Evolutionary conservation across 2,888 invertebrate species (phyloP), one percentile per base, ranked within the genome.

Genomic region (Barypeithes pellucidus): DNA sequence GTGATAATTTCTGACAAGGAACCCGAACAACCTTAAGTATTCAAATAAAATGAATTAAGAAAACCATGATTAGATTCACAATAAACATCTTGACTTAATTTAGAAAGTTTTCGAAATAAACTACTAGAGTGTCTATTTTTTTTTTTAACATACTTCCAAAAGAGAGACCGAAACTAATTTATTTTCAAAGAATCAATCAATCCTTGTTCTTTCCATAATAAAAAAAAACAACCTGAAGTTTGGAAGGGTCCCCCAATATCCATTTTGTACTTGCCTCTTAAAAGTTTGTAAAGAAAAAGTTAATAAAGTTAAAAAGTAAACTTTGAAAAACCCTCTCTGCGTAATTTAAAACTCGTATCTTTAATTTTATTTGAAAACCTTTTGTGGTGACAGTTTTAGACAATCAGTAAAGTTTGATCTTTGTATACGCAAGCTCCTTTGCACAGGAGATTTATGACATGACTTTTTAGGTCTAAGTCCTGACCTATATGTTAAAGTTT

Each of bases 261-360:
- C 50, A 50, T 50, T 47, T 50, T 50, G 50, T 50, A 24, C 22
- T 50, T 50, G 24, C 24, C 50, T 50, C 50, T 24, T 50, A 50
- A 22, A 22, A 50, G 50, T 50, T 50, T 20, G 22, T 16, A 22
- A 24, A 50, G 50, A 50, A 24, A 50, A 50, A 24, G 50, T 50
- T 24, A 12, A 50, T 12, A 50, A 50, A 50, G 50, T 22, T 50
- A 24, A 50, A 50, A 50, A 50, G 50, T 24, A 50, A 50, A 50
- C 22, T 50, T 50, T 24, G 24, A 50, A 50, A n/a, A 50, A 50
- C 50, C 24, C 20, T 50, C 18, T 47, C 50, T 8, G 20, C 22
- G 24, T 50, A 50, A 50, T 50, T 50, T 50, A 50, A 50, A 50
- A 24, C 22, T 22, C 22, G 50, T 50, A 24, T 24, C 12, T 24